These are phyloP conservation scores for silkworm (Bombyx mori) DNA, from an alignment of 1,140 invertebrate species.

Conservation along the genomic window ASM3026992v2 NC_085112.1:80501-81000, in stretches of 20 bases:
- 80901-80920: too few species aligned
- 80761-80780: constrained; percentile 18
- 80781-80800: constrained; percentile 24
- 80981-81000: too few species aligned
- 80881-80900: too few species aligned
- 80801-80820: too few species aligned
- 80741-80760: constrained; percentile 51
- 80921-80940: too few species aligned
- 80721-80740: constrained; percentile 25
- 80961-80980: too few species aligned
- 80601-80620: constrained; percentile 31
- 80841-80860: too few species aligned
- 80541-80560: constrained; percentile 55
- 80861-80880: too few species aligned
- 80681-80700: constrained; percentile 24
- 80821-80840: too few species aligned
- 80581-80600: background rate
- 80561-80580: constrained; percentile 28
- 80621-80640: constrained; percentile 47
- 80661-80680: constrained; percentile 34
- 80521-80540: constrained; percentile 60
- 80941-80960: too few species aligned
- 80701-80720: constrained; percentile 46
- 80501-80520: constrained; percentile 61
- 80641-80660: constrained; percentile 63